phyloP scores from a whole-genome alignment of 2,113 vertebrate genomes.

The Phodopus roborovskii region DNA sequence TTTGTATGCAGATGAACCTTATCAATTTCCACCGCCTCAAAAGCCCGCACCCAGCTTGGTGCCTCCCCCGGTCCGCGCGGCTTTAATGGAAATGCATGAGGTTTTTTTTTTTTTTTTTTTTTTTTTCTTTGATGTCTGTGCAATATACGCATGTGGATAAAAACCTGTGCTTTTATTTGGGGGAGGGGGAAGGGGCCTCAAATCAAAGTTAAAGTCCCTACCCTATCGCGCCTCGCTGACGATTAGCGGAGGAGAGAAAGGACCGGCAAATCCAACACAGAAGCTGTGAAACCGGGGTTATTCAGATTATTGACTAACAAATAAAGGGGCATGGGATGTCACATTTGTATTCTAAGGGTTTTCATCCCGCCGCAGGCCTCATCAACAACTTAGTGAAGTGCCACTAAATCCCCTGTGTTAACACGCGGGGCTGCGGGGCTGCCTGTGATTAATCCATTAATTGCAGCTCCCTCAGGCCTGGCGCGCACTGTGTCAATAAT shows the following conservation, averaged over 20 bases:
- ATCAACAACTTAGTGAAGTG: conserved; percentile 69
- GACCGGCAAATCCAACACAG: conserved; percentile 74
- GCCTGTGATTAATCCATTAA: conserved; percentile 72
- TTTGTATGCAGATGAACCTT: conserved; percentile 92
- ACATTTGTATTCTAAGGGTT: conserved; percentile 75
- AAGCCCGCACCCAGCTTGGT: conserved; percentile 84
- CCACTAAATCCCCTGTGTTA: conserved; percentile 69
- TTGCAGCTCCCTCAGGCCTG: conserved; percentile 70
- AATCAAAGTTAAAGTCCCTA: conserved; percentile 78
- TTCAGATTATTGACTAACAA: conserved; percentile 78
- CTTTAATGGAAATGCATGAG: conserved; percentile 83
- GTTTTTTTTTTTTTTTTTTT: conserved; percentile 79
- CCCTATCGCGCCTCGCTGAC: not conserved
- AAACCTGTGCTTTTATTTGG: conserved; percentile 77
- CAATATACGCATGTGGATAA: conserved; percentile 81
- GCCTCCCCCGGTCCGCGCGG: conserved; percentile 78
- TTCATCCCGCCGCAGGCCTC: conserved; percentile 63
- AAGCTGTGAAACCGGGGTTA: conserved; percentile 77
- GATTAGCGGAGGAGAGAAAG: conserved; percentile 64
- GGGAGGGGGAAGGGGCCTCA: conserved; percentile 64
- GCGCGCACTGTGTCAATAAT: conserved; percentile 62
- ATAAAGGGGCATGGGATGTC: conserved; percentile 71
- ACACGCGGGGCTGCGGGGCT: conserved; percentile 15
- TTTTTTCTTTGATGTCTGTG: conserved; percentile 81
- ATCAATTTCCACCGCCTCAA: conserved; percentile 88